These are phyloP conservation scores for Syrista parreyssii DNA, from an alignment of 2,888 invertebrate genomes.

Conservation along the genomic window DNA sequence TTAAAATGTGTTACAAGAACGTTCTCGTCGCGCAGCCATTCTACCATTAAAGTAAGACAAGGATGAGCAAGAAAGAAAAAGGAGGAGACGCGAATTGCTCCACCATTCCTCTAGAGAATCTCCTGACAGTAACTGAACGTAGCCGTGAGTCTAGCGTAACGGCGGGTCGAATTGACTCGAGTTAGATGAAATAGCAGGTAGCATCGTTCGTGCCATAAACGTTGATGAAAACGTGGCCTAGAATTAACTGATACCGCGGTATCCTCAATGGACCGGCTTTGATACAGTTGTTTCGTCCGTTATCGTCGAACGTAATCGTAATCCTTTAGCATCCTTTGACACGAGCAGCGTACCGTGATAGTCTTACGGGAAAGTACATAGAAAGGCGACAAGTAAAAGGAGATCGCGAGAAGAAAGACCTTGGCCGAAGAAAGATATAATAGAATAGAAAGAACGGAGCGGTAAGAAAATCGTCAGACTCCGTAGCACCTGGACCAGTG, in stretches of 20 bases:
- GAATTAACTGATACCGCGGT: not conserved
- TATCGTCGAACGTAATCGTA: not conserved
- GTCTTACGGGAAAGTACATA: not conserved
- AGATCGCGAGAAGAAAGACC: not conserved
- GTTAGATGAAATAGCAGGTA: not conserved
- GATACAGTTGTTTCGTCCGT: not conserved
- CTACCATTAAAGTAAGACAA: slow-evolving; percentile 48
- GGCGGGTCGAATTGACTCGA: not conserved
- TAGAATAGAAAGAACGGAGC: not conserved
- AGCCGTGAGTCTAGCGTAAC: not conserved
- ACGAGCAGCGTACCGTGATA: not conserved
- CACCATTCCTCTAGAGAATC: not conserved
- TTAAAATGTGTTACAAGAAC: slow-evolving; percentile 52
- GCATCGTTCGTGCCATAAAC: not conserved
- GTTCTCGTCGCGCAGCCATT: slow-evolving; percentile 37
- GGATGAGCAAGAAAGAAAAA: slow-evolving; percentile 40
- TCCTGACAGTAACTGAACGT: not conserved
- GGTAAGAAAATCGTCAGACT: not conserved
- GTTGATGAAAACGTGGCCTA: not conserved
- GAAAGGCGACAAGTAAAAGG: too few relatives aligned
- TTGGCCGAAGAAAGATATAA: too few relatives aligned
- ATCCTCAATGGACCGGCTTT: not conserved
- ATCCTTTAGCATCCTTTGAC: not conserved
- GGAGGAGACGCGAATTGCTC: not conserved
- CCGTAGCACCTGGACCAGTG: not conserved